A percentile compares a stretch with the other conserved stretches of the same genome.
Evolutionary conservation across 2,113 vertebrate genomes (phyloP).

Genomic region (Tragelaphus scriptus): DNA sequence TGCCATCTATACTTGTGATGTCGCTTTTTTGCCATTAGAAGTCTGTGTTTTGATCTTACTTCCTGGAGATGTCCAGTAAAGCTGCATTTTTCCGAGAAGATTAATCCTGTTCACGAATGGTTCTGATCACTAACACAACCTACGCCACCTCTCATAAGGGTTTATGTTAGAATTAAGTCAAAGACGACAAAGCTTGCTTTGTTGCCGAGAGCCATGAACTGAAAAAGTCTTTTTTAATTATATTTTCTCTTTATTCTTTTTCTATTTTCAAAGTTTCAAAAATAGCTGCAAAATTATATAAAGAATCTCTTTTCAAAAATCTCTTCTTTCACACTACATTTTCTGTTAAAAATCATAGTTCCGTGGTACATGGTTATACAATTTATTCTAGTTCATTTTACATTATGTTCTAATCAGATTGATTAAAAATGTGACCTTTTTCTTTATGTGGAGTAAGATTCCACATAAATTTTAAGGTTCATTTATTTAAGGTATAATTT

Average conservation of each 20-base stretch:
- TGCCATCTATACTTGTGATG: neutral
- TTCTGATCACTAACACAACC: conserved; percentile 42
- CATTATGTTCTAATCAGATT: conserved; percentile 29
- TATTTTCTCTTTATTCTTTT: conserved; percentile 50
- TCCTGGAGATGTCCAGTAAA: neutral
- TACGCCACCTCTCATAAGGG: neutral
- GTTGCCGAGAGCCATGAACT: conserved; percentile 31
- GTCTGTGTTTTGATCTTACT: conserved; percentile 31
- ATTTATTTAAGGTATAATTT: neutral
- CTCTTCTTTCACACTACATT: conserved; percentile 47
- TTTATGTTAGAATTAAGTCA: conserved; percentile 52
- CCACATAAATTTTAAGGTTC: conserved; percentile 24
- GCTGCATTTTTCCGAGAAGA: conserved; percentile 39
- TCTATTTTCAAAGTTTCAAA: conserved; percentile 58
- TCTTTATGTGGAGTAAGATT: neutral
- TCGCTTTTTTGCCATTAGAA: conserved; percentile 10
- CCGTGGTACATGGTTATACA: neutral
- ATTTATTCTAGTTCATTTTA: conserved; percentile 30
- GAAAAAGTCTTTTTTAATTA: conserved; percentile 60
- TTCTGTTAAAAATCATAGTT: conserved; percentile 49
- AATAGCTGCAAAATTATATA: conserved; percentile 52
- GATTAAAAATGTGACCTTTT: conserved; percentile 45
- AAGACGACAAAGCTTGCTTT: conserved; percentile 55
- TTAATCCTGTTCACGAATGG: conserved; percentile 3
- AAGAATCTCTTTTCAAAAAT: conserved; percentile 39